phyloP scores from a whole-genome alignment of 1,140 invertebrate genomes.

The Drosophila ercepeae region DNA sequence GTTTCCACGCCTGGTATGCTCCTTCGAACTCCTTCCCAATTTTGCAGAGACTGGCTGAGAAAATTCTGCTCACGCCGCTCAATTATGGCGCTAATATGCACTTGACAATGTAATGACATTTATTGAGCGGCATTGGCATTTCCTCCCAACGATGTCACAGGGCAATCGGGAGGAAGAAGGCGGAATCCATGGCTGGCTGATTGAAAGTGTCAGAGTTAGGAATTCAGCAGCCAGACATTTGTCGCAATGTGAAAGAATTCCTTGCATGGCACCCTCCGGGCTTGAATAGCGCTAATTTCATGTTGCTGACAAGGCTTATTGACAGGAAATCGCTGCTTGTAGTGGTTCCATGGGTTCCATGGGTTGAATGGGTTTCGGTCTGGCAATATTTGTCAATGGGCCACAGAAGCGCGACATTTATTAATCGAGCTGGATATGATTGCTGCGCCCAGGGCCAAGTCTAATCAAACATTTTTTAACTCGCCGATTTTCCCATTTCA shows the following conservation, averaged over 20 bases:
- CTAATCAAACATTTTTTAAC: constrained; percentile 50
- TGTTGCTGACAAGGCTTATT: constrained; percentile 71
- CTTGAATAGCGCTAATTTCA: constrained; percentile 71
- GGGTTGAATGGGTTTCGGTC: background rate
- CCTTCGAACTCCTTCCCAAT: background rate
- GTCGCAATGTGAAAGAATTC: constrained; percentile 67
- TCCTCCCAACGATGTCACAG: constrained; percentile 33
- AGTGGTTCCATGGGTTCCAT: background rate
- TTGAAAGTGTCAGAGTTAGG: constrained; percentile 63
- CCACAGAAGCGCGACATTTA: constrained; percentile 69
- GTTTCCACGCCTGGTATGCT: background rate
- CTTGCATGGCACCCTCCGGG: constrained; percentile 27
- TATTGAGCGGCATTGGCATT: constrained; percentile 63
- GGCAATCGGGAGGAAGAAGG: background rate
- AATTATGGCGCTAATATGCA: constrained; percentile 80
- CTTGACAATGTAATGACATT: constrained; percentile 81
- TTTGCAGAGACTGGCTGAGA: constrained; percentile 2
- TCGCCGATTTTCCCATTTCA: constrained; percentile 42
- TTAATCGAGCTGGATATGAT: constrained; percentile 63
- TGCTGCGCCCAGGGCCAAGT: constrained; percentile 31
- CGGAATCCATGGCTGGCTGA: constrained; percentile 41
- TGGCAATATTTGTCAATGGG: constrained; percentile 55
- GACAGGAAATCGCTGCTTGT: constrained; percentile 53
- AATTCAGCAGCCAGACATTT: constrained; percentile 60
- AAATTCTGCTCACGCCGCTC: constrained; percentile 70